Evolutionary conservation across 2,888 invertebrate species (phyloP), one percentile per base, ranked within the genome.

Genomic region (Zygaena filipendulae): DNA sequence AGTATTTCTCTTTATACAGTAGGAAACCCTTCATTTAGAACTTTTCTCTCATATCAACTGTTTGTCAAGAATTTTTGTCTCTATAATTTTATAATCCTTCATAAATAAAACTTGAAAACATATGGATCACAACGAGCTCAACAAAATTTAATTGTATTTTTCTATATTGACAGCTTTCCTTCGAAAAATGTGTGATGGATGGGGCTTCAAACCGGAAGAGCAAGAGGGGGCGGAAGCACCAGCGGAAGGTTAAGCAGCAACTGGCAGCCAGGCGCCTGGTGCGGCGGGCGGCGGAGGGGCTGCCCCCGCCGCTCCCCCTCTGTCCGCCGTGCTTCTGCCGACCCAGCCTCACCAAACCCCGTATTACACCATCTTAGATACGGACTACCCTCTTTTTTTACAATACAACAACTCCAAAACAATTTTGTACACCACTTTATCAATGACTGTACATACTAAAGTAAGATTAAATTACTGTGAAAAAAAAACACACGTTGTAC

Each of bases 111-210:
- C n/a, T n/a, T n/a, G n/a, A n/a, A n/a, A n/a, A n/a, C n/a, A n/a
- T n/a, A n/a, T n/a, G n/a, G n/a, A n/a, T n/a, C n/a, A n/a, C n/a
- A n/a, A n/a, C n/a, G n/a, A n/a, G n/a, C n/a, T n/a, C n/a, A n/a
- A n/a, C n/a, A n/a, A n/a, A n/a, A n/a, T n/a, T n/a, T n/a, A n/a
- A 29, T 26, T 8, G 20, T 20, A 7, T 13, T 16, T 14, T 36
- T 29, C 33, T 23, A 33, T n/a, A 28, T 47, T 53, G 58, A 21
- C 82, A 92, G 92, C 89, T 79, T 95, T 95, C 86, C 87, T 94
- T 74, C 87, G 88, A 82, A 88, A 86, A 84, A 87, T 95, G 87
- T 89, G 90, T 74, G 87, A 86, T 57, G 83, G 84, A 70, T 74
- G 79, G 69, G 61, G 63, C 36, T 32, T 47, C 45, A 61, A 62